Base-by-base conservation (phyloP, 2,113 vertebrate genomes). In the Cacatua alba region DNA sequence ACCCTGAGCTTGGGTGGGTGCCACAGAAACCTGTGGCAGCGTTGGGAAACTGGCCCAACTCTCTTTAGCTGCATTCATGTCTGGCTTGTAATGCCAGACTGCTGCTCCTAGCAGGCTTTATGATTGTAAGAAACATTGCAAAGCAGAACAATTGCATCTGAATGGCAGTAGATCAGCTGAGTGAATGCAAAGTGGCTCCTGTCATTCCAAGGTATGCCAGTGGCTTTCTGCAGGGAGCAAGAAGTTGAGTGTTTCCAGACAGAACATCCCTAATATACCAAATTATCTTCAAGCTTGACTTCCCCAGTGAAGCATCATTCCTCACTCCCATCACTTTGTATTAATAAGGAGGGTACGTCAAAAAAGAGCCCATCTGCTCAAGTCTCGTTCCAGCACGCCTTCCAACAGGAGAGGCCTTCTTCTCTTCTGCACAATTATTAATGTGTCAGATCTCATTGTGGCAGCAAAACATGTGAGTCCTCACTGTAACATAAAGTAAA, bases 221-320 rank as follows among this genome's bases (percentile, higher is more conserved):
- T 79, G 52, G 80, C 69, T 80, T 79, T 92, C 75, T 93, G 64
- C 49, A 41, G 20, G 35, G 57, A 97, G 37, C 17, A 64, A 76
- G 76, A 67, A 88, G 74, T n/a, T 0, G 23, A 86, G 57, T 59
- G n/a, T 88, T 90, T 94, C 71, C 84, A 91, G 68, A 90, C 1
- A 0, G 74, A 95, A 63, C 70, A 64, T 74, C 68, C 46, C 64
- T 85, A 92, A 89, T 46, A 57, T 1, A 77, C 70, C 46, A 89
- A 87, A 95, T 93, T 95, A 52, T 95, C 82, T 93, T 92, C 92
- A 59, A 84, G 86, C 49, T 79, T 93, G 78, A 82, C 90, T 95
- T 95, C 76, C 86, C 77, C 69, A 88, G 57, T 67, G 87, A 94
- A 94, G 82, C 71, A 26, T 74, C 70, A 90, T 69, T 92, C 76